Evolutionary conservation across 2,113 vertebrate genomes (phyloP).

Genomic region (Trogon melanurus): DNA sequence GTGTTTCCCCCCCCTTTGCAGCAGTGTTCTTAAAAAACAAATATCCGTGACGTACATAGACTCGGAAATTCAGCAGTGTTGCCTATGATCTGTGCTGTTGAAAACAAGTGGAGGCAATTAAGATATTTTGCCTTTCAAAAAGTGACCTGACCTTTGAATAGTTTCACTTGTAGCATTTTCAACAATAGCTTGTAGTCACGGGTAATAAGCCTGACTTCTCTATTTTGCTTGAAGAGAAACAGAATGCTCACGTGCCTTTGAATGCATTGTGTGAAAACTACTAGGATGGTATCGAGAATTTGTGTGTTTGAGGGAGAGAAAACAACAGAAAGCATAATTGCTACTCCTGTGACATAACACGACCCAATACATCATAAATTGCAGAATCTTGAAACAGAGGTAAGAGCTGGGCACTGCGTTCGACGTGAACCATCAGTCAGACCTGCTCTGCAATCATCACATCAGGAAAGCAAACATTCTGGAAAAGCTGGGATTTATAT

Average conservation of each 20-base stretch:
- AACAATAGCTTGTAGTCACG: neutral
- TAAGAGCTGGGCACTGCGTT: neutral
- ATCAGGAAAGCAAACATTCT: neutral
- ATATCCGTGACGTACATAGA: accelerated
- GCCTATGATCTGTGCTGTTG: neutral
- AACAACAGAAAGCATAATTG: neutral
- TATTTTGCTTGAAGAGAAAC: neutral
- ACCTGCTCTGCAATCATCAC: neutral
- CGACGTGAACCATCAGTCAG: neutral
- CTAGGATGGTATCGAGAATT: neutral
- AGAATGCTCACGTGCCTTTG: neutral
- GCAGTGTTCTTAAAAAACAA: neutral
- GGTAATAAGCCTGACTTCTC: neutral
- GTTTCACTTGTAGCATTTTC: neutral
- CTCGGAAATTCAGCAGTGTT: neutral
- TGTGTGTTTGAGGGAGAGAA: neutral
- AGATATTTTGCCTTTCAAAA: neutral
- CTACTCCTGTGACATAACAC: neutral
- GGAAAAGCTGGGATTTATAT: neutral
- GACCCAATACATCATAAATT: neutral
- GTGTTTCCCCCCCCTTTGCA: neutral
- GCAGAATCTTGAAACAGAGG: neutral
- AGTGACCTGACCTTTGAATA: neutral
- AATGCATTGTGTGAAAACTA: neutral
- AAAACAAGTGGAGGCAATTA: neutral